These are phyloP conservation scores for Antechinus stuartii DNA, from an alignment of 2,113 vertebrate genomes.

Conservation along the genomic window DNA sequence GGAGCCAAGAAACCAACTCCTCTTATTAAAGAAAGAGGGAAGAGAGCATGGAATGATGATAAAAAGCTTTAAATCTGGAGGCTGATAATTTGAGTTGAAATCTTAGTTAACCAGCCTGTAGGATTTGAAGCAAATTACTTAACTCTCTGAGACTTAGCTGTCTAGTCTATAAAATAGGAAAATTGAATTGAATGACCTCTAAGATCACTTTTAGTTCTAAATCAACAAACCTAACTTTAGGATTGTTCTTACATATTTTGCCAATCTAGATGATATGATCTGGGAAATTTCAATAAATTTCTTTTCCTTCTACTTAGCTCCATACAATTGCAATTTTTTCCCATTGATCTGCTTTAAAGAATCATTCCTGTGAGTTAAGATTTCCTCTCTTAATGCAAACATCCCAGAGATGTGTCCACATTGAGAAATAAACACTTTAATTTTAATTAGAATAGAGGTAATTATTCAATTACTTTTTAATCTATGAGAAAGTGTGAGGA, in stretches of 20 bases:
- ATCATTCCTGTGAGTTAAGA: not conserved
- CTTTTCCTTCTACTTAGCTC: not conserved
- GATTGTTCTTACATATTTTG: not conserved
- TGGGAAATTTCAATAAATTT: not conserved
- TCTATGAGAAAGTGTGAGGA: not conserved
- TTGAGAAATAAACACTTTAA: not conserved
- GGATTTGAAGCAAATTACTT: not conserved
- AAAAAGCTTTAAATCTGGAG: not conserved
- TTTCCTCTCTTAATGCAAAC: not conserved
- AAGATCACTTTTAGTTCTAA: not conserved
- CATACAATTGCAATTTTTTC: not conserved
- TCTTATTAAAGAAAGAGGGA: not conserved
- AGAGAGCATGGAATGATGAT: not conserved
- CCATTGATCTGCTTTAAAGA: not conserved
- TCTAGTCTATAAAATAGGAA: not conserved
- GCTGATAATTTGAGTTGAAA: not conserved
- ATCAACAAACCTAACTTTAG: not conserved
- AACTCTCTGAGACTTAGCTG: not conserved
- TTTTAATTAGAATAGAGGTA: not conserved
- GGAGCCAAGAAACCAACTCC: not conserved
- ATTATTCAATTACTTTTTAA: not conserved
- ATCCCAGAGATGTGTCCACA: not conserved
- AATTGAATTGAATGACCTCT: not conserved
- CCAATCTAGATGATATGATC: not conserved
- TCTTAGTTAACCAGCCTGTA: not conserved